A percentile compares a stretch with the other conserved stretches of the same genome.
These are phyloP conservation scores for Sarcophaga variegata DNA, from an alignment of 2,888 invertebrate genomes.

Conservation along the genomic window DNA sequence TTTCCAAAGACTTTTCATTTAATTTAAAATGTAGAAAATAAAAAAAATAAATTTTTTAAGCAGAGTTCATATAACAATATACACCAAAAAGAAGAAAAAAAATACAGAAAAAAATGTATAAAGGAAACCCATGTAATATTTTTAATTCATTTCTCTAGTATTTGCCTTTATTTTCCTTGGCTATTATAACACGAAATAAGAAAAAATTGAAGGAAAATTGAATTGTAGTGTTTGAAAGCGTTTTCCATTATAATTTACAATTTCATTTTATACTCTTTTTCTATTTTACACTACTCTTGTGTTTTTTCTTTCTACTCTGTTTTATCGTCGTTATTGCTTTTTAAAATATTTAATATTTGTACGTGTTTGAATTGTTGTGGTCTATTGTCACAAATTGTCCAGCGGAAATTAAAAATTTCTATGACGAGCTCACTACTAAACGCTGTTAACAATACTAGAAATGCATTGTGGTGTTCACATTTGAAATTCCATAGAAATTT, in stretches of 20 bases:
- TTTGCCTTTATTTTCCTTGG: background rate
- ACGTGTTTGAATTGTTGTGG: background rate
- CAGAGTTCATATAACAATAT: too few relatives aligned
- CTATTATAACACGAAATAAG: background rate
- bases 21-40: background rate
- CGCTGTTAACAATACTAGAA: background rate
- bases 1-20: too few relatives aligned
- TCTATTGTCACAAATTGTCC: constrained; percentile 27
- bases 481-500: constrained; percentile 37
- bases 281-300: background rate
- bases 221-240: constrained; percentile 11
- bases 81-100: too few relatives aligned
- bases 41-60: background rate
- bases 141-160: background rate
- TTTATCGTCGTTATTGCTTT: background rate
- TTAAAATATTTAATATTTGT: constrained; percentile 7
- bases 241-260: background rate
- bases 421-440: background rate
- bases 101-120: background rate
- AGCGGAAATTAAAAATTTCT: constrained; percentile 56
- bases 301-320: background rate
- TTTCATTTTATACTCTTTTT: background rate
- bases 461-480: constrained; percentile 2
- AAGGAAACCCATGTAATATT: background rate
- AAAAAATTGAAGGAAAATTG: background rate